Conservation (phyloP, 2,113 vertebrate species). For the Onychostoma macrolepis region DNA sequence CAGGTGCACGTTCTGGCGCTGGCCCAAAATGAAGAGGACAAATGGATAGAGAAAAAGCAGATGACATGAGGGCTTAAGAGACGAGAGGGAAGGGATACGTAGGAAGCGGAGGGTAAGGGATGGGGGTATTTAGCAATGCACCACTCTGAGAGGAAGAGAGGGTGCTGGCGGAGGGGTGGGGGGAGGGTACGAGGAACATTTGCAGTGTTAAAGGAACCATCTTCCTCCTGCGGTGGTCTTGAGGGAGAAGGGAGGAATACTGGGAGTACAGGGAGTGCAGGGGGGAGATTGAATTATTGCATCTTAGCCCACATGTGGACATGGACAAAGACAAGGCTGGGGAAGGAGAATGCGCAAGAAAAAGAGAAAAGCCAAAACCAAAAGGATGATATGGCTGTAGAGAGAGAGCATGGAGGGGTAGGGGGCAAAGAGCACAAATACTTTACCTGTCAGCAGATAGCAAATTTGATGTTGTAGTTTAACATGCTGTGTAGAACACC, state of each 20-base stretch:
- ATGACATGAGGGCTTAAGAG: slow-evolving; percentile 8
- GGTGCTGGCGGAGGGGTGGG: slow-evolving; percentile 31
- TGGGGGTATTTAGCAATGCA: slow-evolving; percentile 51
- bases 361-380: neutral
- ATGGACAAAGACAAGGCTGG: slow-evolving; percentile 22
- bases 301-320: slow-evolving; percentile 13
- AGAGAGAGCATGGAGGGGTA: slow-evolving; percentile 9
- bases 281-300: slow-evolving; percentile 8
- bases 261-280: slow-evolving; percentile 21
- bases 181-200: slow-evolving; percentile 39
- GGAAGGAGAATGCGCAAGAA: neutral
- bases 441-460: slow-evolving; percentile 29
- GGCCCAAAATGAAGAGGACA: slow-evolving; percentile 41
- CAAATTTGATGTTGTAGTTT: slow-evolving; percentile 41
- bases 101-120: slow-evolving; percentile 28
- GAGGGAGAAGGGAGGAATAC: slow-evolving; percentile 20
- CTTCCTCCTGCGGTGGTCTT: slow-evolving; percentile 47
- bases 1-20: slow-evolving; percentile 42
- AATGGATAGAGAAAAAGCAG: slow-evolving; percentile 21
- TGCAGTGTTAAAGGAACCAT: slow-evolving; percentile 59
- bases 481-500: neutral
- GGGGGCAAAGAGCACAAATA: slow-evolving; percentile 13
- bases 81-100: neutral
- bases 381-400: slow-evolving; percentile 25
- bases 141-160: slow-evolving; percentile 40